A percentile compares a stretch with the other conserved stretches of the same genome.
Conservation (phyloP, 2,888 invertebrate species). For the Agonopterix alstromeriana region DNA sequence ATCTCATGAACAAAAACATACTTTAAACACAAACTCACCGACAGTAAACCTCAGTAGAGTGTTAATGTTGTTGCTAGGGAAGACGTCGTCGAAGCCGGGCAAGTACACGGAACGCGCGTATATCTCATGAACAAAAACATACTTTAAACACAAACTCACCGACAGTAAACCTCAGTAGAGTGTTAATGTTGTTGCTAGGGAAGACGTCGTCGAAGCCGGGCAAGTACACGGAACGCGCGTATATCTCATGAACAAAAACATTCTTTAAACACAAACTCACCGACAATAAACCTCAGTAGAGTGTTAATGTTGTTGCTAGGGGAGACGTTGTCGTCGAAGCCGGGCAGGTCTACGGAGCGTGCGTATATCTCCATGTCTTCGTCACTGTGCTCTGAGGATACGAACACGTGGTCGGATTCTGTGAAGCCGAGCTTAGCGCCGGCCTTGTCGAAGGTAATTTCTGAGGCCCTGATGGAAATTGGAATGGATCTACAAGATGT, state of each 20-base stretch:
- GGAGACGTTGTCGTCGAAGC: constrained; percentile 90
- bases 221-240: no score
- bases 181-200: constrained; percentile 83
- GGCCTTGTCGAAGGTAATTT: constrained; percentile 46
- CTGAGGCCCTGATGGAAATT: constrained; percentile 34
- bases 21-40: constrained; percentile 47
- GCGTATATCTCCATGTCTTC: constrained; percentile 86
- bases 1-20: no score
- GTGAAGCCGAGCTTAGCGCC: constrained; percentile 52
- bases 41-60: constrained; percentile 82
- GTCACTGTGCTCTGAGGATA: constrained; percentile 81
- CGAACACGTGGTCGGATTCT: constrained; percentile 60
- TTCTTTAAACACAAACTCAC: constrained; percentile 43
- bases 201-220: constrained; percentile 91
- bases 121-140: no score
- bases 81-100: constrained; percentile 89
- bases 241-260: no score
- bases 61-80: constrained; percentile 84
- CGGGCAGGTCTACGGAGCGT: constrained; percentile 84
- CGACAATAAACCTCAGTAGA: constrained; percentile 82
- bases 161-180: constrained; percentile 82
- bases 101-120: no score
- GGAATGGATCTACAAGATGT: no score
- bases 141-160: constrained; percentile 47
- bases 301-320: constrained; percentile 84